Evolutionary conservation across 2,888 invertebrate genomes (phyloP).

Genomic region (Mimumesa dahlbomi): DNA sequence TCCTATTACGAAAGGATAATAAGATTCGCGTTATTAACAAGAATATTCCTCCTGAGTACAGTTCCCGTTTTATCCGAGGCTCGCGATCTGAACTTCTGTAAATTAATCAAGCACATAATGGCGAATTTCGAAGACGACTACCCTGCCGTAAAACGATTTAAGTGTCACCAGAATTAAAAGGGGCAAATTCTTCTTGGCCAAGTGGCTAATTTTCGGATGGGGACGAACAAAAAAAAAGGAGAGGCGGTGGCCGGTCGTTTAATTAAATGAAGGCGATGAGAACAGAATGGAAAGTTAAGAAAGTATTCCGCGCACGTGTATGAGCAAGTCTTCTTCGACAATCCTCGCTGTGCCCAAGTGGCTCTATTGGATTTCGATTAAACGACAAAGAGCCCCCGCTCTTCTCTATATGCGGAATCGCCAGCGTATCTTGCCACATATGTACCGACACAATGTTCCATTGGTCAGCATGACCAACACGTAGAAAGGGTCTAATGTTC

Average conservation of each 20-base stretch:
- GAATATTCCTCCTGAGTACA: too few species aligned
- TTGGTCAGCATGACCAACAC: neutral
- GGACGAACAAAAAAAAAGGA: neutral
- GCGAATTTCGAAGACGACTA: neutral
- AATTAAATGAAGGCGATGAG: slow-evolving; percentile 38
- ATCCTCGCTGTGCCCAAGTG: slow-evolving; percentile 37
- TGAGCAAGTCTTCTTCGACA: slow-evolving; percentile 16
- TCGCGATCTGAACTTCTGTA: neutral
- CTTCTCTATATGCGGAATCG: slow-evolving; percentile 27
- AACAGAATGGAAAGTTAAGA: slow-evolving; percentile 5
- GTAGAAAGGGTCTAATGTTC: slow-evolving; percentile 5
- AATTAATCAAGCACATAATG: neutral
- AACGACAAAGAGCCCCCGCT: slow-evolving; percentile 43
- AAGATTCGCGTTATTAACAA: too few species aligned
- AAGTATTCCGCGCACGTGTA: slow-evolving; percentile 14
- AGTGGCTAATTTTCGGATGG: neutral
- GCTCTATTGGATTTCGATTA: slow-evolving; percentile 67
- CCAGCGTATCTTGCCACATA: slow-evolving; percentile 11
- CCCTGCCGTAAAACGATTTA: neutral
- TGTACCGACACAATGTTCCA: slow-evolving; percentile 9
- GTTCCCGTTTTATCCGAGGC: too few species aligned
- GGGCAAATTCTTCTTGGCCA: neutral
- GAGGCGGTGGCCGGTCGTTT: slow-evolving; percentile 13
- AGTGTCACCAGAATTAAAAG: neutral
- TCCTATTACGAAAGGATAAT: neutral